A percentile compares a stretch with the other conserved stretches of the same genome.
Conservation (phyloP, 2,113 vertebrate species). For the Labrus mixtus region DNA sequence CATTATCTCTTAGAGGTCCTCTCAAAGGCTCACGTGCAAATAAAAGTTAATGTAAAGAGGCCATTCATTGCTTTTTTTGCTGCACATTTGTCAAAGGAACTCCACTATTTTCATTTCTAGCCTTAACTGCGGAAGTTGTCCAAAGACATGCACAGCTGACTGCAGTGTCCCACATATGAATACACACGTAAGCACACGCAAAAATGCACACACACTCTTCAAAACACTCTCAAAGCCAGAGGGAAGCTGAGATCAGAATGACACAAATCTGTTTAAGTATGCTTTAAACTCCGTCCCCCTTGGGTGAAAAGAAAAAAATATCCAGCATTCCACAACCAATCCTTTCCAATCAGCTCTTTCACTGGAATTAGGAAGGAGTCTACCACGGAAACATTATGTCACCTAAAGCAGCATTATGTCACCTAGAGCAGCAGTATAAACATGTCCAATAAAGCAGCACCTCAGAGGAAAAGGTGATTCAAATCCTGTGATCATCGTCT, state of each 20-base stretch:
- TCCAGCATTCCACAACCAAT: constrained; percentile 27
- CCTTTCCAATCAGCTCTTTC: constrained; percentile 16
- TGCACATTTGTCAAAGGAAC: background rate
- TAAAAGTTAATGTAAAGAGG: constrained; percentile 11
- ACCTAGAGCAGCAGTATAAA: constrained; percentile 37
- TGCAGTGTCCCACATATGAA: constrained; percentile 26
- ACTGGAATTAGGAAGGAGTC: constrained; percentile 33
- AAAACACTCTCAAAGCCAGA: constrained; percentile 20
- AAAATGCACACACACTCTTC: background rate
- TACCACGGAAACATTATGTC: constrained; percentile 62
- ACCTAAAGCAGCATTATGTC: constrained; percentile 41
- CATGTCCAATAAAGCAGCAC: background rate
- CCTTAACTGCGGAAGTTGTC: background rate
- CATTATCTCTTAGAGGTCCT: constrained; percentile 50
- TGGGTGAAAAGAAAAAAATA: background rate
- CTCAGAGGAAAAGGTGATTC: constrained; percentile 2
- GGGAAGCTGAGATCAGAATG: constrained; percentile 33
- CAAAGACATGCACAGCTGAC: constrained; percentile 40
- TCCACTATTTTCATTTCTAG: background rate
- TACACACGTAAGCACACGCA: background rate
- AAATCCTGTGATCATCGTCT: constrained; percentile 19
- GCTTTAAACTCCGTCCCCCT: constrained; percentile 22
- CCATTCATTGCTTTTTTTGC: background rate
- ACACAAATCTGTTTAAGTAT: constrained; percentile 62
- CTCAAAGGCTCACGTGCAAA: constrained; percentile 33